Percentiles rank a stretch among this genome's conserved stretches.
Conservation (phyloP, 2,888 invertebrate species). For the Drosophila mettleri region DNA sequence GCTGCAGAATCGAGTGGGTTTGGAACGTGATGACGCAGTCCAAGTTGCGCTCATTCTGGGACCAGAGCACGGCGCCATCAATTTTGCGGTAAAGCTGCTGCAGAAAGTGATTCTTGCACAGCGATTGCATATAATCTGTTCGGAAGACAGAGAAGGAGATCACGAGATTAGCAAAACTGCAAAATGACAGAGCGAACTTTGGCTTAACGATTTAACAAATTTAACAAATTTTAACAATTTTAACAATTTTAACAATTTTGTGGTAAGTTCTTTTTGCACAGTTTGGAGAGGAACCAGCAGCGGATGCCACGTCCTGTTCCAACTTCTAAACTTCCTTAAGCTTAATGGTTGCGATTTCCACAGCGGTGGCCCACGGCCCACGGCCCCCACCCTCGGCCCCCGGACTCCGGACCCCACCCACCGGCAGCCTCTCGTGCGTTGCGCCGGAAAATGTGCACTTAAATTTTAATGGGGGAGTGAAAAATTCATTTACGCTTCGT, state of each 20-base stretch:
- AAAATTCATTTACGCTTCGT: conserved; percentile 81
- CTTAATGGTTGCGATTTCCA: conserved; percentile 70
- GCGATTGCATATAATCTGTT: conserved; percentile 94
- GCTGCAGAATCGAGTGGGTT: conserved; percentile 96
- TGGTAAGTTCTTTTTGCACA: conserved; percentile 18
- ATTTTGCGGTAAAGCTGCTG: conserved; percentile 95
- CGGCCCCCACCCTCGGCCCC: no score
- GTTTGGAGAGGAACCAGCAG: conserved; percentile 5
- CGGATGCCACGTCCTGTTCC: conserved; percentile 29
- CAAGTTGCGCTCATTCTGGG: conserved; percentile 95
- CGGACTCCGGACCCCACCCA: conserved; percentile 19
- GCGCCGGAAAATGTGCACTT: conserved; percentile 81
- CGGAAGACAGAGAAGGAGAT: conserved; percentile 53
- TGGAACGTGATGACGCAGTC: conserved; percentile 97
- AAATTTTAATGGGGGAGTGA: conserved; percentile 79
- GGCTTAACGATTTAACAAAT: conserved; percentile 1
- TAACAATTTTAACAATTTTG: conserved; percentile 29
- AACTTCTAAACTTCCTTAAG: conserved; percentile 60
- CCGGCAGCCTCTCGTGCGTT: conserved; percentile 64
- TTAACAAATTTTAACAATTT: no score
- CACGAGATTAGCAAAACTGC: neutral
- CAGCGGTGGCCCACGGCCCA: conserved; percentile 14
- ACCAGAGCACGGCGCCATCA: conserved; percentile 95
- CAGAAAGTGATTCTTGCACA: conserved; percentile 95
- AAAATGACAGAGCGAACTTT: conserved; percentile 5